Percentiles rank a stretch among this genome's conserved stretches.
Conservation (phyloP, 2,797 vertebrate species). For the Anguilla megastoma region DNA sequence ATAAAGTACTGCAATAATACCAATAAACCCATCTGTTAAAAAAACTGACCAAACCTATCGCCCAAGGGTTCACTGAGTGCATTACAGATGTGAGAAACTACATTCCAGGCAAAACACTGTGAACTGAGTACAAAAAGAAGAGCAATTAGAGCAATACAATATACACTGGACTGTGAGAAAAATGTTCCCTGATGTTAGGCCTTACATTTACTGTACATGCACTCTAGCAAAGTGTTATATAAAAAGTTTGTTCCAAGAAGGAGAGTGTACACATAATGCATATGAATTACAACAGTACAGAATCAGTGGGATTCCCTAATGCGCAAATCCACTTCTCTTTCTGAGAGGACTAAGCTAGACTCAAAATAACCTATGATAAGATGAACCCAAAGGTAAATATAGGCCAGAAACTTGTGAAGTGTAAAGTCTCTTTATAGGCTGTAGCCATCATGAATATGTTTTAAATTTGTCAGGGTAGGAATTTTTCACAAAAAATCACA, state of each 20-base stretch:
- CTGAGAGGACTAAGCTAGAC: background rate
- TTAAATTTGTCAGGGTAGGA: background rate
- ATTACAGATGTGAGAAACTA: no score
- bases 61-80: background rate
- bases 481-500: background rate
- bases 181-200: background rate
- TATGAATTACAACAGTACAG: background rate
- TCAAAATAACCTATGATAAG: background rate
- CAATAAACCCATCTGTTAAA: background rate
- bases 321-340: no score
- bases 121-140: background rate
- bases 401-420: background rate
- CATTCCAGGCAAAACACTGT: background rate
- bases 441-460: background rate
- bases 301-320: background rate
- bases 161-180: constrained; percentile 19
- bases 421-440: background rate
- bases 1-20: constrained; percentile 59
- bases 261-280: background rate
- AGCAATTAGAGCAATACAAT: background rate
- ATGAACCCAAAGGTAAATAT: background rate
- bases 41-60: background rate
- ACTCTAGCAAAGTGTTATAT: constrained; percentile 1
- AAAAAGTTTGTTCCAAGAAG: background rate
- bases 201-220: background rate